These are phyloP conservation scores for Microchrysa polita DNA, from an alignment of 2,888 invertebrate species.

Conservation along the genomic window DNA sequence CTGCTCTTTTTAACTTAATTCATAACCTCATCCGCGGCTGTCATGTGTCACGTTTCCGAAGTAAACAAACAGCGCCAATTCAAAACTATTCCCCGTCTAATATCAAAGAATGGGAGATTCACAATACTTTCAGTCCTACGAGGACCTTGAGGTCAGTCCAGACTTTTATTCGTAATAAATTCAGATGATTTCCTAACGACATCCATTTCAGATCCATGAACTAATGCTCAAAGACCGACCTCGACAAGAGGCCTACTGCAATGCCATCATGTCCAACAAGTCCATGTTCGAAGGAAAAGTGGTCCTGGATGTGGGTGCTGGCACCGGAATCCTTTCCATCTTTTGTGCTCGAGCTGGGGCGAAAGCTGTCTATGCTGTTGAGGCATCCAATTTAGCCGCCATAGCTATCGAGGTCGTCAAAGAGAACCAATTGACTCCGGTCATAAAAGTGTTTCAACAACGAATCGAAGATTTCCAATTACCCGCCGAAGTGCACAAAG, in stretches of 20 bases:
- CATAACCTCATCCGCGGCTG: too few species aligned
- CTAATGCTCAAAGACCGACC: constrained; percentile 81
- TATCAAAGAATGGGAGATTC: constrained; percentile 8
- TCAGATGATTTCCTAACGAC: not conserved
- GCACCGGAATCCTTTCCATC: constrained; percentile 88
- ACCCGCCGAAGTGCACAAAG: constrained; percentile 70
- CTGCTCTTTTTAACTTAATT: too few species aligned
- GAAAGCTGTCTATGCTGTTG: constrained; percentile 83
- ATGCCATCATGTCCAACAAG: constrained; percentile 77
- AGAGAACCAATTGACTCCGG: constrained; percentile 74
- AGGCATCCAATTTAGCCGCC: constrained; percentile 78
- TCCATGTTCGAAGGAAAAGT: constrained; percentile 77
- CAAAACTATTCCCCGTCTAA: not conserved
- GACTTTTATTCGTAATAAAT: not conserved
- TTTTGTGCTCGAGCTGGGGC: constrained; percentile 93
- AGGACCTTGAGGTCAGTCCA: constrained; percentile 75
- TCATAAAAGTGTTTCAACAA: constrained; percentile 79
- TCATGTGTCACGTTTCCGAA: not conserved
- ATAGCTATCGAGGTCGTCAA: constrained; percentile 73
- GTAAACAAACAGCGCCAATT: not conserved
- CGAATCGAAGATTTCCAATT: constrained; percentile 80
- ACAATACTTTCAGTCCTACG: constrained; percentile 76
- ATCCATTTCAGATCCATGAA: constrained; percentile 73
- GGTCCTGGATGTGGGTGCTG: constrained; percentile 87
- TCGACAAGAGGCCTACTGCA: constrained; percentile 80